Base-by-base conservation (phyloP, 1,140 invertebrate species). In the Plectus sambesii region DNA sequence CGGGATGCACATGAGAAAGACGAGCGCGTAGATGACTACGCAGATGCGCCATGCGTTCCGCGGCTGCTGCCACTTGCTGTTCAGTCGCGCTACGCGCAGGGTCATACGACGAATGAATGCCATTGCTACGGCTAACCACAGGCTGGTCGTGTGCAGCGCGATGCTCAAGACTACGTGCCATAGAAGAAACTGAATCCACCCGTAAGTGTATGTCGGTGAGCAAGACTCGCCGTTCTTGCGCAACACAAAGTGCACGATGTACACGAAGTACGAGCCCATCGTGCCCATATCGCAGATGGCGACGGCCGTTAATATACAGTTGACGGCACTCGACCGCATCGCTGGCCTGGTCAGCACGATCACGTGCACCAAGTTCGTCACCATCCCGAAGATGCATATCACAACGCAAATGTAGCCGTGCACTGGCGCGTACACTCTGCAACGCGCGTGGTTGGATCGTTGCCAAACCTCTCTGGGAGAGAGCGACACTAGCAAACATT, bases 401-500 rank as follows among this genome's bases (percentile, higher is more conserved):
- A 33, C 30, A 1, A 83, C 67, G 20, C 79, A 77, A 22, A 80
- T 60, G 64, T 81, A 81, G 1, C 80, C 79, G 63, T 86, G 83
- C 5, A 78, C 47, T 1, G 52, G 49, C 1, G 59, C 51, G 53
- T 75, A 75, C 5, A 39, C 37, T 23, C 53, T 53, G 41, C n/a
- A n/a, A n/a, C n/a, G n/a, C n/a, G n/a, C n/a, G n/a, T n/a, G n/a
- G n/a, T n/a, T n/a, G n/a, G n/a, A n/a, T n/a, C n/a, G n/a, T n/a
- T n/a, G n/a, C n/a, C n/a, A n/a, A n/a, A n/a, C n/a, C n/a, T n/a
- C n/a, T n/a, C n/a, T n/a, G n/a, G n/a, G n/a, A n/a, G n/a, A n/a
- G n/a, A n/a, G n/a, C n/a, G n/a, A n/a, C n/a, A n/a, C n/a, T n/a
- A n/a, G n/a, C n/a, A n/a, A n/a, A n/a, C n/a, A n/a, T n/a, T n/a